Conservation (phyloP, 2,888 invertebrate species). For the Trissolcus brochymenae region DNA sequence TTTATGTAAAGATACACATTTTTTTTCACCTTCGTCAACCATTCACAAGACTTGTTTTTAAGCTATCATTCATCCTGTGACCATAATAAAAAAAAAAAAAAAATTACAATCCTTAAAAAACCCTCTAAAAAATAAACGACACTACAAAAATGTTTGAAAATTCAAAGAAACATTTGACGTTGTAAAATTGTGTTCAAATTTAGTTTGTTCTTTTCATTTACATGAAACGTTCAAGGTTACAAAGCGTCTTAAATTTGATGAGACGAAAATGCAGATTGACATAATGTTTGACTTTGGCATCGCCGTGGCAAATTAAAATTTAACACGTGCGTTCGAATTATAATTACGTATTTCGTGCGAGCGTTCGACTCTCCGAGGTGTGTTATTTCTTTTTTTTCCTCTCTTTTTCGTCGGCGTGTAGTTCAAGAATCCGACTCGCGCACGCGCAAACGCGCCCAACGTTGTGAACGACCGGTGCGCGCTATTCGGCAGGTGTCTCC, state of each 20-base stretch:
- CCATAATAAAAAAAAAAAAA: background rate
- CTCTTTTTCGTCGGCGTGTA: background rate
- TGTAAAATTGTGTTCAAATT: too few species aligned
- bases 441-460: slow-evolving; percentile 11
- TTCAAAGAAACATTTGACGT: too few species aligned
- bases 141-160: too few species aligned
- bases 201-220: too few species aligned
- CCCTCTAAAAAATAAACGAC: too few species aligned
- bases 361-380: slow-evolving; percentile 24
- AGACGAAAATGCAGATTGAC: too few species aligned
- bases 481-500: slow-evolving; percentile 63
- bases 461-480: slow-evolving; percentile 50
- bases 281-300: too few species aligned
- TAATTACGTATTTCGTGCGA: slow-evolving; percentile 31
- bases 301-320: slow-evolving; percentile 16
- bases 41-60: slow-evolving; percentile 31
- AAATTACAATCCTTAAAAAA: too few species aligned
- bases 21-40: slow-evolving; percentile 49
- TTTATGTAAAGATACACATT: slow-evolving; percentile 49
- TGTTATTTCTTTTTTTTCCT: background rate
- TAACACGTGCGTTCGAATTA: slow-evolving; percentile 20
- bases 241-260: too few species aligned
- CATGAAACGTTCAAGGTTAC: too few species aligned
- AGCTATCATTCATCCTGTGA: slow-evolving; percentile 23
- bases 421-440: slow-evolving; percentile 24